A percentile compares a stretch with the other conserved stretches of the same genome.
phyloP scores from a whole-genome alignment of 37 sponge, comb jelly and placozoan genomes.

The Ianthella basta region DNA sequence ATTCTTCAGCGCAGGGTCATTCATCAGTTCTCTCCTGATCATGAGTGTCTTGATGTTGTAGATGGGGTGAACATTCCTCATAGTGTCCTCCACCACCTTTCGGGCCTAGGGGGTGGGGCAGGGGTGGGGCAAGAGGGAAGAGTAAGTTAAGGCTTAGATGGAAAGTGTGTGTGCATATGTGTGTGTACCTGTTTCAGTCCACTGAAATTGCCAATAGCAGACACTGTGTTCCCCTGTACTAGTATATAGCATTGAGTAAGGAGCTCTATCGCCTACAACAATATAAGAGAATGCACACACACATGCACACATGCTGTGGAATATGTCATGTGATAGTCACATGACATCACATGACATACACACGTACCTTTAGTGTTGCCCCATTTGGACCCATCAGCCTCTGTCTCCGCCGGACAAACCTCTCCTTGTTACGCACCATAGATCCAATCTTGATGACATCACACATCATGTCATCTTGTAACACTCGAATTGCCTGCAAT shows the following conservation, averaged over 20 bases:
- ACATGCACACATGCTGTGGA: too few relatives aligned
- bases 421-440: conserved; percentile 92
- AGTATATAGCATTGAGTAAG: conserved; percentile 95
- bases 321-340: too few relatives aligned
- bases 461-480: conserved; percentile 86
- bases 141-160: too few relatives aligned
- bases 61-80: conserved; percentile 98
- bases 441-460: conserved; percentile 97
- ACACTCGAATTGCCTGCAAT: conserved; percentile 73
- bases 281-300: conserved; percentile 18
- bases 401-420: conserved; percentile 95
- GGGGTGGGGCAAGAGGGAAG: too few relatives aligned
- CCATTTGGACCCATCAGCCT: conserved; percentile 96
- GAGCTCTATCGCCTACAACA: conserved; percentile 86
- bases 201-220: conserved; percentile 80
- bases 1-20: conserved; percentile 83
- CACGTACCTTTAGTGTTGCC: conserved; percentile 79
- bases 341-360: too few relatives aligned
- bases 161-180: not conserved
- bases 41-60: conserved; percentile 99
- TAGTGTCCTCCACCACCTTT: conserved; percentile 93
- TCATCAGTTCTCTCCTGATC: conserved; percentile 98
- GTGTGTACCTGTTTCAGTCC: conserved; percentile 86
- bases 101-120: conserved; percentile 51
- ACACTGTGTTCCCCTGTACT: conserved; percentile 97